phyloP scores from a whole-genome alignment of 2,797 vertebrate genomes.

The Melanogrammus aeglefinus region DNA sequence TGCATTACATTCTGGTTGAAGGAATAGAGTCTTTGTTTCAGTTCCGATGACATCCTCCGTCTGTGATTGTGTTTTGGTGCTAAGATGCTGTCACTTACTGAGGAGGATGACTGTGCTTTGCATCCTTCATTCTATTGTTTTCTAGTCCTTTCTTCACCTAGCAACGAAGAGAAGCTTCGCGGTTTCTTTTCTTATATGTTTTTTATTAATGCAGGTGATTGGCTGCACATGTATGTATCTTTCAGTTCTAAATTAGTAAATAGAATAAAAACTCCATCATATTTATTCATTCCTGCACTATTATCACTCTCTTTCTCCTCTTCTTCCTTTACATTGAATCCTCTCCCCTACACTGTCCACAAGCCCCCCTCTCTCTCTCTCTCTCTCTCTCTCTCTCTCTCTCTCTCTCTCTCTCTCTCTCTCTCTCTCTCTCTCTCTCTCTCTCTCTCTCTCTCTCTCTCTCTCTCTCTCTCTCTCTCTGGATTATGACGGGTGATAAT shows the following conservation, averaged over 20 bases:
- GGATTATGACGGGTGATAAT: conserved; percentile 64
- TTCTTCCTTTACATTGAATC: not conserved
- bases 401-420: conserved; percentile 16
- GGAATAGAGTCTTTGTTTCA: not conserved
- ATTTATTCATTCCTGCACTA: not conserved
- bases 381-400: conserved; percentile 10
- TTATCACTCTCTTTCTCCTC: conserved; percentile 8
- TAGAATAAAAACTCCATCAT: not conserved
- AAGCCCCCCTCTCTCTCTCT: not conserved
- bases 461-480: conserved; percentile 57
- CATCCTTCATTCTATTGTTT: not conserved
- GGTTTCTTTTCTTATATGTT: too few relatives aligned
- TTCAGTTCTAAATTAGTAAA: too few relatives aligned
- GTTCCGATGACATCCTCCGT: not conserved
- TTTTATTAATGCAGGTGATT: too few relatives aligned
- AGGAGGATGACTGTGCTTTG: not conserved
- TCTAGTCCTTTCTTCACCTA: too few relatives aligned
- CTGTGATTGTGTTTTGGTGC: too few relatives aligned
- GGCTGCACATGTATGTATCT: too few relatives aligned
- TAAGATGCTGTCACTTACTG: not conserved
- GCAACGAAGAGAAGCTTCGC: too few relatives aligned
- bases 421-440: too few relatives aligned
- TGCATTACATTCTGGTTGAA: not conserved
- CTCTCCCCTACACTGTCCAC: too few relatives aligned
- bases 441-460: too few relatives aligned